A percentile compares a stretch with the other conserved stretches of the same genome.
Conservation (phyloP, 2,113 vertebrate species). For the Tautogolabrus adspersus region DNA sequence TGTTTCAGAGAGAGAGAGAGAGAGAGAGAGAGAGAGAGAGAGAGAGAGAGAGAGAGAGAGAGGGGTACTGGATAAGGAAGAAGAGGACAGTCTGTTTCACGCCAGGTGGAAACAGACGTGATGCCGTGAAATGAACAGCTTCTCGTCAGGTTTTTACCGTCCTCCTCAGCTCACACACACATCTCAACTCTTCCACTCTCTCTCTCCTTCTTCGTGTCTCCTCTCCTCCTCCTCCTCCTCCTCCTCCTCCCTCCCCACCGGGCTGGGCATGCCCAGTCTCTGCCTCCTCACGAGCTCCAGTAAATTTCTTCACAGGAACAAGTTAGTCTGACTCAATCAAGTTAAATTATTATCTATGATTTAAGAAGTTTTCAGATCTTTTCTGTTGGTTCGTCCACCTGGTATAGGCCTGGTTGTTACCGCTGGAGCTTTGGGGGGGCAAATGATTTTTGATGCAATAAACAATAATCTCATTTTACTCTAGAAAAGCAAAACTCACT, state of each 20-base stretch:
- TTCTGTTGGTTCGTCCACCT: too few relatives aligned
- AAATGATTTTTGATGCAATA: too few relatives aligned
- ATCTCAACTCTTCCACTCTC: conserved; percentile 57
- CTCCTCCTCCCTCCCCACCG: conserved; percentile 36
- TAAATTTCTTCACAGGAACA: not conserved
- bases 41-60: not conserved
- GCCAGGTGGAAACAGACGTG: conserved; percentile 52
- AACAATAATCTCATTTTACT: too few relatives aligned
- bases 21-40: not conserved
- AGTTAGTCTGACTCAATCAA: conserved; percentile 13
- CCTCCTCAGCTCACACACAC: conserved; percentile 36
- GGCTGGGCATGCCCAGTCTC: conserved; percentile 71
- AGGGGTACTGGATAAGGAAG: not conserved
- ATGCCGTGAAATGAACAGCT: conserved; percentile 53
- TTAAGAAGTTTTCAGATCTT: too few relatives aligned
- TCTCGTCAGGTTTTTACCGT: conserved; percentile 25
- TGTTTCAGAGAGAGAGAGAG: not conserved
- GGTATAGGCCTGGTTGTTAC: too few relatives aligned
- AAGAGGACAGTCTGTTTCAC: conserved; percentile 11
- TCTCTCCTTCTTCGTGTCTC: conserved; percentile 22
- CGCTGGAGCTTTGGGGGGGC: too few relatives aligned
- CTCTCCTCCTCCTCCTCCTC: not conserved
- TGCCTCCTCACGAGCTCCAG: conserved; percentile 30
- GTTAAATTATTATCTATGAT: not conserved
- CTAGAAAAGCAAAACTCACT: too few relatives aligned